Base-by-base conservation (phyloP, 2,113 vertebrate genomes). In the Melanerpes aurifrons region DNA sequence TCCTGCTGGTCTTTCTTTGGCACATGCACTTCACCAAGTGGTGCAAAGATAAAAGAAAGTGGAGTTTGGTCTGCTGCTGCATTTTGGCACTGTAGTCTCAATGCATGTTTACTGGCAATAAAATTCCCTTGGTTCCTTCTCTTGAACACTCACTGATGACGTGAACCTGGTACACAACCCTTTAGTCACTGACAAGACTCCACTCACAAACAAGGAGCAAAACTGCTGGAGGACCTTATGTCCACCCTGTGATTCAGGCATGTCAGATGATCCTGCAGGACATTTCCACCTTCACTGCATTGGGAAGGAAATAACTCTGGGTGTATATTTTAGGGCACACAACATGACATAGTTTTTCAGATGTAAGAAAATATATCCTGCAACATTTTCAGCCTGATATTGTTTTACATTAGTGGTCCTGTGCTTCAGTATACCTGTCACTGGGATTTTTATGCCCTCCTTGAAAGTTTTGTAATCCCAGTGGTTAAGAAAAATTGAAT, bases 361-460 rank as follows among this genome's bases (percentile, higher is more conserved):
- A 87, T 83, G 35, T 15, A 28, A 35, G 48, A 59, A 79, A 79
- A 75, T 68, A 12, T 5, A n/a, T 24, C 15, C 74, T 56, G n/a
- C 53, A 77, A 57, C 29, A 50, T n/a, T 72, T 90, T 68, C 53
- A 90, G 47, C 18, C 29, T 43, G 6, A 28, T 43, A 15, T 8
- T 70, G 16, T 61, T 56, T 7, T 14, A 15, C 7, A 7, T 26
- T 28, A 40, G 28, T 15, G 21, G 14, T 28, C 12, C 8, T 35
- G 15, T 1, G 0, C 5, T 24, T 59, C 45, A 54, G 8, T 5
- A n/a, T 11, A 6, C 6, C 12, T 74, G 43, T 18, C 12, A 15
- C 45, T 50, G 32, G 19, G 19, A 50, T 29, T 25, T 56, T 6
- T 43, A 13, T 3, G 9, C 59, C 5, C 10, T 57, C 48, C 62